Conservation (phyloP, 2,113 vertebrate species). For the Holacanthus passer region DNA sequence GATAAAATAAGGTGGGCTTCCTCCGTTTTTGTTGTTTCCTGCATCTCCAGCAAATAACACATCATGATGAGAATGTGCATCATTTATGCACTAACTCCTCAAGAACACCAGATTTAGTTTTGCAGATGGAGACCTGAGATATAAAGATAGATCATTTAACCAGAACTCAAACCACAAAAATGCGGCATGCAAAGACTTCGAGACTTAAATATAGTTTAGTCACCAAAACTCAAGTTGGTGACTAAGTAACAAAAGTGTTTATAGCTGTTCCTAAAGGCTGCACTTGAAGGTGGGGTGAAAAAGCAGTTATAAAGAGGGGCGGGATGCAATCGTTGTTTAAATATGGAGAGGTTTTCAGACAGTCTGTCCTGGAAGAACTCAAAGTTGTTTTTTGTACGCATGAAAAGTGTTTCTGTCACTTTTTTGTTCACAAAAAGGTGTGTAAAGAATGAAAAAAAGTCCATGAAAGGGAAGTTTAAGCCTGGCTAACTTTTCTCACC, state of each 20-base stretch:
- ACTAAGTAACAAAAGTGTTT: neutral
- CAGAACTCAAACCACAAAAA: neutral
- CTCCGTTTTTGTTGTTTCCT: neutral
- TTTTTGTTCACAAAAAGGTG: neutral
- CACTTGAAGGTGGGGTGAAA: neutral
- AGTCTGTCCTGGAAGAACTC: neutral
- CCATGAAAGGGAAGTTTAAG: no score
- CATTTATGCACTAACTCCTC: neutral
- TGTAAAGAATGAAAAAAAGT: neutral
- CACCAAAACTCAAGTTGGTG: neutral
- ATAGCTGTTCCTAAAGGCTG: neutral
- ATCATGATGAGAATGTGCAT: neutral
- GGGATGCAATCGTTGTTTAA: neutral
- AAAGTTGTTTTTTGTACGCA: neutral
- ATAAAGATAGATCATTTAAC: slow-evolving; percentile 9
- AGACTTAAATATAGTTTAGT: neutral
- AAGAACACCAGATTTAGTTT: neutral
- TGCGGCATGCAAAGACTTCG: neutral
- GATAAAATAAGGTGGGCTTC: neutral
- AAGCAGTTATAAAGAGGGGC: neutral
- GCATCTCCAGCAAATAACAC: neutral
- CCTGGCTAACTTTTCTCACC: no score
- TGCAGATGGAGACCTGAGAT: neutral
- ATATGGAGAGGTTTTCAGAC: neutral
- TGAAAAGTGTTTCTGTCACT: neutral